Evolutionary conservation across 2,113 vertebrate genomes (phyloP).

Genomic region (Dipodomys spectabilis): DNA sequence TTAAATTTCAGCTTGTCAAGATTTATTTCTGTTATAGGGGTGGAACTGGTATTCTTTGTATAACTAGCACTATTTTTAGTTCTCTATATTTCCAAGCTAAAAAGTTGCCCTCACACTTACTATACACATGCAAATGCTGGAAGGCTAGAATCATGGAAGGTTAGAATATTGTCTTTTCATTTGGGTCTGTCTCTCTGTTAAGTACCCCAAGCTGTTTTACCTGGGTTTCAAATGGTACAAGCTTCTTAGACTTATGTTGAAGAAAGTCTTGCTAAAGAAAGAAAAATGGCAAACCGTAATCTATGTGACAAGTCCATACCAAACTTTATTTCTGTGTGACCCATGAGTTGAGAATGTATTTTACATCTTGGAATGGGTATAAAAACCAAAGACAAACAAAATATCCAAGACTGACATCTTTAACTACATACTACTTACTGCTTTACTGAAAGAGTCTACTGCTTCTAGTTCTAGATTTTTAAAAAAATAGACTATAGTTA

Average conservation of each 20-base stretch:
- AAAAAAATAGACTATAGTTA: not conserved
- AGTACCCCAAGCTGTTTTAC: not conserved
- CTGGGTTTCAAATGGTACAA: not conserved
- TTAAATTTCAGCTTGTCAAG: not conserved
- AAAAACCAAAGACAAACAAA: constrained; percentile 25
- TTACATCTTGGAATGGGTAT: constrained; percentile 16
- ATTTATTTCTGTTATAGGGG: not conserved
- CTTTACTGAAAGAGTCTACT: not conserved
- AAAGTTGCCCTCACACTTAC: not conserved
- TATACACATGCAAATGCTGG: not conserved
- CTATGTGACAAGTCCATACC: not conserved
- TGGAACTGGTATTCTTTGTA: not conserved
- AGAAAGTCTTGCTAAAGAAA: not conserved
- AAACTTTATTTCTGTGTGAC: not conserved
- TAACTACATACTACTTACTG: not conserved
- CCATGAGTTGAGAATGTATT: not conserved
- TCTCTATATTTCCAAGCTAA: not conserved
- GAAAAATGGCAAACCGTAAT: not conserved
- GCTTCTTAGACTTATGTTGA: not conserved
- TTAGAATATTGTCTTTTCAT: not conserved
- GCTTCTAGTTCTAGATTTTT: not conserved
- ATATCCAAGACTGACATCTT: not conserved
- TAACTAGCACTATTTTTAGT: too few relatives aligned
- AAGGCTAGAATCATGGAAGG: not conserved
- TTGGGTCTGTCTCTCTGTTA: not conserved